These are phyloP conservation scores for Asbolus verrucosus DNA, from an alignment of 1,140 invertebrate species.

Conservation along the genomic window DNA sequence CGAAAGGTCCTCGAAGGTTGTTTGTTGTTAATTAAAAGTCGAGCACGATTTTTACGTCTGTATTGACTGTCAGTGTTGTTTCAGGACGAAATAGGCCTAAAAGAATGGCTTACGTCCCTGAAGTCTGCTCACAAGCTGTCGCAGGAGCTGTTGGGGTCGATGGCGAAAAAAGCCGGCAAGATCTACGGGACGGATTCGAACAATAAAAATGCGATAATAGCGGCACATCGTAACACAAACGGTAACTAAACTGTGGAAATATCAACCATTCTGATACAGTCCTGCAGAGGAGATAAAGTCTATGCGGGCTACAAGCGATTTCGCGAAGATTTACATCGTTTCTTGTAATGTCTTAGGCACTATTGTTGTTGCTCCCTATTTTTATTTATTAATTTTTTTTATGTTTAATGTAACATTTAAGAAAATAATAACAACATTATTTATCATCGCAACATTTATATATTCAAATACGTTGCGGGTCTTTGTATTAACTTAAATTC, in stretches of 20 bases:
- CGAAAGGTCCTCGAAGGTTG: too few relatives aligned
- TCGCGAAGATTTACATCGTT: conserved; percentile 25
- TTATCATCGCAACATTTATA: conserved; percentile 35
- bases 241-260: conserved; percentile 64
- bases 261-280: conserved; percentile 1
- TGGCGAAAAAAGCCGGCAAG: conserved; percentile 96
- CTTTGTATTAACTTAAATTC: conserved; percentile 37
- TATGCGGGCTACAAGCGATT: conserved; percentile 35
- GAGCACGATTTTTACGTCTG: too few relatives aligned
- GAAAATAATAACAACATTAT: conserved; percentile 21
- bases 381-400: conserved; percentile 36
- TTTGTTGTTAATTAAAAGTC: too few relatives aligned
- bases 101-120: conserved; percentile 93
- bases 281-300: conserved; percentile 14
- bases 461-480: conserved; percentile 24
- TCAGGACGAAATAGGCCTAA: conserved; percentile 95
- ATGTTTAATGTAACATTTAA: conserved; percentile 17
- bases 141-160: conserved; percentile 89
- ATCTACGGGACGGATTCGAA: conserved; percentile 88
- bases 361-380: conserved; percentile 48
- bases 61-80: too few relatives aligned
- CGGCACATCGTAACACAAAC: conserved; percentile 68
- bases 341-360: conserved; percentile 42
- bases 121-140: conserved; percentile 93
- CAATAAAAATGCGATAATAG: conserved; percentile 65